Evolutionary conservation across 2,888 invertebrate genomes (phyloP), one percentile per base, ranked within the genome.

Genomic region (Drosophila fulvimacula): DNA sequence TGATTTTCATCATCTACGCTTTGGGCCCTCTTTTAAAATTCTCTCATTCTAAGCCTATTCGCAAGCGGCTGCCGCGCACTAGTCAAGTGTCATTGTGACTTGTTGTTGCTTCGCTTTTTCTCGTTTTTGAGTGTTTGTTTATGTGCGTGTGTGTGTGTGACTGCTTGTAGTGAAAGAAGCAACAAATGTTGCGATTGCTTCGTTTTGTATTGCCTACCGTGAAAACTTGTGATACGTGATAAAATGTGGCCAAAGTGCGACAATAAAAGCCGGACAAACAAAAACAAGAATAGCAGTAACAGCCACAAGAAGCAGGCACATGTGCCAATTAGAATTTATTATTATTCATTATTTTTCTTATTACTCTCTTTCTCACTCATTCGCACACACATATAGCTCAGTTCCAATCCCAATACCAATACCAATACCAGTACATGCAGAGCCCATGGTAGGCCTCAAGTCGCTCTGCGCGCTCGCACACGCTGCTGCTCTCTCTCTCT

Each of bases 251-350:
- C 73, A 61, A 57, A 61, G 57, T 38, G 36, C 32, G 41, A 46
- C 52, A 61, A 32, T 13, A 24, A 49, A 49, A 48, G 61, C 52
- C 36, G 42, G 21, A 48, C 34, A 62, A 62, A 42, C 13, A 24
- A 30, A 30, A 30, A 24, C 13, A 21, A 49, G 19, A 34, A 19
- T 13, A 51, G 19, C 34, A 21, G 4, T 36, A 49, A 13, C 55
- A 58, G 39, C 51, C 59, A 27, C 44, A 62, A 61, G 15, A 46
- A 10, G 17, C 32, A 42, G 27, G 55, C 42, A 49, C 64, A 69
- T 81, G 51, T 76, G 76, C 73, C 83, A 89, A 83, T 83, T 89
- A 87, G 79, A 83, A 89, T 81, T 84, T 82, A 84, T 84, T 82
- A 87, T 89, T 82, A 89, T 89, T 87, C 82, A 87, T 89, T 81